Percentiles rank a stretch among this genome's conserved stretches.
Conservation (phyloP, 2,888 invertebrate species). For the Arenicola marina region DNA sequence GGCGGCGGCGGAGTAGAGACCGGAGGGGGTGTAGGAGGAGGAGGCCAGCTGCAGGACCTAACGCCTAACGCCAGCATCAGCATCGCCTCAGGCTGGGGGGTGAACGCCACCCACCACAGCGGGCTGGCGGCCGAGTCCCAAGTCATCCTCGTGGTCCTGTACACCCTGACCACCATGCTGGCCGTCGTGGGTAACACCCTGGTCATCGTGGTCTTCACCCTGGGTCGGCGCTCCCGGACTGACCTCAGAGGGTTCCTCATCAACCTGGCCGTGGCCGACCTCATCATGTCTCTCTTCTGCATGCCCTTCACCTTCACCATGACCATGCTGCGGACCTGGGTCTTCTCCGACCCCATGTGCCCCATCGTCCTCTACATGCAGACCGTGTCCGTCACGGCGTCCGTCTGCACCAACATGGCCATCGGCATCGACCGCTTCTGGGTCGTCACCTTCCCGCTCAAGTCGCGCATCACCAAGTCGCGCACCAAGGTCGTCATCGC, state of each 20-base stretch:
- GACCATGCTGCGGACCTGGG: constrained; percentile 62
- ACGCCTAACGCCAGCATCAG: too few relatives aligned
- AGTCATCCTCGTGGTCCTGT: constrained; percentile 58
- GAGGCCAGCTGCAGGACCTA: too few relatives aligned
- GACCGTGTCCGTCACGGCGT: constrained; percentile 62
- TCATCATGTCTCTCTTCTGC: constrained; percentile 87
- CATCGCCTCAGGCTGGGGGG: too few relatives aligned
- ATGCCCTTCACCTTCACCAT: constrained; percentile 80
- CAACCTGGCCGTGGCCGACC: constrained; percentile 82
- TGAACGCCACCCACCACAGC: too few relatives aligned
- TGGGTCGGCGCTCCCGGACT: constrained; percentile 56
- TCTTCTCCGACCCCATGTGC: constrained; percentile 64
- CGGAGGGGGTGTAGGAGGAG: too few relatives aligned
- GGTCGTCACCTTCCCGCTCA: constrained; percentile 53
- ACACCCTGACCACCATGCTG: constrained; percentile 62
- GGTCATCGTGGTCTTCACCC: constrained; percentile 62
- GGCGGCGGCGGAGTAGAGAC: too few relatives aligned
- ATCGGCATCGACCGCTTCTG: constrained; percentile 63
- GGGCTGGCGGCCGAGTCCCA: constrained; percentile 34
- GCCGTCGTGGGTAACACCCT: constrained; percentile 63
- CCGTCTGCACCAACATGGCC: constrained; percentile 63
- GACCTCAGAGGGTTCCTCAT: constrained; percentile 72
- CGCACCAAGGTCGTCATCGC: constrained; percentile 58
- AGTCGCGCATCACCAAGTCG: constrained; percentile 59
- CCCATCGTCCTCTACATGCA: constrained; percentile 64